These are phyloP conservation scores for Ovibos moschatus DNA, from an alignment of 2,113 vertebrate genomes.

Conservation along the genomic window DNA sequence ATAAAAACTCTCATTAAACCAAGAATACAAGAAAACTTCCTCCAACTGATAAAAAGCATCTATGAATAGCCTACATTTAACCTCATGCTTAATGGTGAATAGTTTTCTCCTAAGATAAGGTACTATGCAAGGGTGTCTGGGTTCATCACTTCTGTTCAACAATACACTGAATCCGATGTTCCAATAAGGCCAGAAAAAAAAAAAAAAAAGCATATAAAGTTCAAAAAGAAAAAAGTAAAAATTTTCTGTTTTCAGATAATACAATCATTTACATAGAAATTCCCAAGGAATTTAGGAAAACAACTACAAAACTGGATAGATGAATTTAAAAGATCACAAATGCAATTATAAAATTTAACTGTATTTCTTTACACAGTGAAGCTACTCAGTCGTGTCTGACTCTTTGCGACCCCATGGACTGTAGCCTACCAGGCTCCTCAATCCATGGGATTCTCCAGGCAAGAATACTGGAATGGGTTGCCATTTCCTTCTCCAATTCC, in stretches of 20 bases:
- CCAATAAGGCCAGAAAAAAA: neutral
- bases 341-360: neutral
- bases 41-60: neutral
- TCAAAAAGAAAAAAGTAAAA: neutral
- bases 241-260: neutral
- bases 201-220: neutral
- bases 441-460: too few relatives aligned
- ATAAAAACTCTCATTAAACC: neutral
- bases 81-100: neutral
- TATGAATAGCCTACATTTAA: neutral
- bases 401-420: too few relatives aligned
- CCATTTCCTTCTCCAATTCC: neutral
- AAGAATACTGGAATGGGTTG: too few relatives aligned
- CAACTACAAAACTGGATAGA: neutral
- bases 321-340: neutral
- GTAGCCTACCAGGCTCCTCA: too few relatives aligned
- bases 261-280: neutral
- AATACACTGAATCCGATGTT: neutral
- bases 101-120: neutral
- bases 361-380: neutral
- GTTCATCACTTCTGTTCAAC: neutral
- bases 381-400: too few relatives aligned
- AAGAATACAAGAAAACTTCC: neutral
- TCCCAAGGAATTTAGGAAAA: neutral
- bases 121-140: neutral